Conservation (phyloP, 1,140 invertebrate genomes). For the Phenacoccus solenopsis region DNA sequence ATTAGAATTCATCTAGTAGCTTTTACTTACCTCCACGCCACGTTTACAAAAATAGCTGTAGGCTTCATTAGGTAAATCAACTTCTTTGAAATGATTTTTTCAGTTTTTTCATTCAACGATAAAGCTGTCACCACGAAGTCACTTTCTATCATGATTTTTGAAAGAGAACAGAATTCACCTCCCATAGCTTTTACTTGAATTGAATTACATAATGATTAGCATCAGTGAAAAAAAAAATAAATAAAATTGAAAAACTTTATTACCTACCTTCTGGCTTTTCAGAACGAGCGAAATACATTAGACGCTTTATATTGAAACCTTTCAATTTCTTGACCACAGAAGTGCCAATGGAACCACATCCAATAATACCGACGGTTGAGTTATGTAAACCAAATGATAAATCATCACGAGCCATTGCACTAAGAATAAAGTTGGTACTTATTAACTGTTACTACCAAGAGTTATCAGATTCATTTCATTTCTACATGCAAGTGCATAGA, state of each 20-base stretch:
- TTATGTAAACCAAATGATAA: constrained; percentile 55
- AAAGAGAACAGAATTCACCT: neutral
- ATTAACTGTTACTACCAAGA: too few species aligned
- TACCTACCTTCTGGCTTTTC: constrained; percentile 38
- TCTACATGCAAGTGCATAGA: too few species aligned
- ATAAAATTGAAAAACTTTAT: neutral
- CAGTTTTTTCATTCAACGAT: constrained; percentile 59
- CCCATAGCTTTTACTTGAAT: constrained; percentile 12
- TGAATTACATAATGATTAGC: too few species aligned
- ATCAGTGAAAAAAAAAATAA: too few species aligned
- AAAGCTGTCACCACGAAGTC: constrained; percentile 69
- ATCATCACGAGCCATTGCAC: too few species aligned
- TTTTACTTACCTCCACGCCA: constrained; percentile 55
- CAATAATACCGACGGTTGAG: constrained; percentile 77
- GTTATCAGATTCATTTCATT: too few species aligned
- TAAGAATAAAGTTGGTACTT: too few species aligned
- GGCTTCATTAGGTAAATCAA: constrained; percentile 73
- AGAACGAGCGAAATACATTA: constrained; percentile 58
- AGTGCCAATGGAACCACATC: constrained; percentile 71
- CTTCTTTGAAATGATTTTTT: constrained; percentile 54
- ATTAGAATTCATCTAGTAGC: too few species aligned
- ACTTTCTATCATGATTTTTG: constrained; percentile 47
- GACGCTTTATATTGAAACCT: constrained; percentile 52
- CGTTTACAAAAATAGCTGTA: constrained; percentile 71
- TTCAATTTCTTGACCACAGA: constrained; percentile 55